A percentile compares a stretch with the other conserved stretches of the same genome.
These are phyloP conservation scores for Eilema griseolum DNA, from an alignment of 2,888 invertebrate species.

Conservation along the genomic window DNA sequence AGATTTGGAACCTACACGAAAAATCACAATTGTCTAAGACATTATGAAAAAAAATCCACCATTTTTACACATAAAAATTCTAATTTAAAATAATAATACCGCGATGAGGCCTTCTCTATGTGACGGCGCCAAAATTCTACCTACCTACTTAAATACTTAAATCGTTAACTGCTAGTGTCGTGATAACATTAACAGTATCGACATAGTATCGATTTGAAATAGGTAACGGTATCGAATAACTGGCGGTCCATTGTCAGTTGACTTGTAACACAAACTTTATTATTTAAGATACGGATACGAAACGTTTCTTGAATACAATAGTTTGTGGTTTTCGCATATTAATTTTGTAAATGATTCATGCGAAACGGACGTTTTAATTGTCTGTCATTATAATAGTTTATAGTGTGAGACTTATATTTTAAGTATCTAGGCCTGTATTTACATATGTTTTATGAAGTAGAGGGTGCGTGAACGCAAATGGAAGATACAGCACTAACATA, in stretches of 20 bases:
- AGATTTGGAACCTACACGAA: too few relatives aligned
- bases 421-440: neutral
- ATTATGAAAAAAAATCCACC: too few relatives aligned
- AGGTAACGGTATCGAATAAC: slow-evolving; percentile 66
- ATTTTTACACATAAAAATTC: too few relatives aligned
- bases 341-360: slow-evolving; percentile 39
- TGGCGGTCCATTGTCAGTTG: slow-evolving; percentile 46
- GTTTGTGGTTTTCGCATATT: slow-evolving; percentile 41
- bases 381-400: neutral
- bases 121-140: too few relatives aligned
- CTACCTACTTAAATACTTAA: slow-evolving; percentile 9
- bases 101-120: too few relatives aligned
- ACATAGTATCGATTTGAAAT: slow-evolving; percentile 62
- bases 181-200: slow-evolving; percentile 71
- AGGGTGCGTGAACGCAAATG: neutral
- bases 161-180: slow-evolving; percentile 50
- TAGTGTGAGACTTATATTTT: neutral
- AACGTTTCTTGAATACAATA: slow-evolving; percentile 55
- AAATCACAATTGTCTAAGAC: too few relatives aligned
- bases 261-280: slow-evolving; percentile 36
- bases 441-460: neutral
- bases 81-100: too few relatives aligned
- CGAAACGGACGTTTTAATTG: slow-evolving; percentile 17
- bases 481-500: neutral
- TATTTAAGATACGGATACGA: slow-evolving; percentile 54